Evolutionary conservation across 2,888 invertebrate species (phyloP).

Genomic region (Torymus auratus): DNA sequence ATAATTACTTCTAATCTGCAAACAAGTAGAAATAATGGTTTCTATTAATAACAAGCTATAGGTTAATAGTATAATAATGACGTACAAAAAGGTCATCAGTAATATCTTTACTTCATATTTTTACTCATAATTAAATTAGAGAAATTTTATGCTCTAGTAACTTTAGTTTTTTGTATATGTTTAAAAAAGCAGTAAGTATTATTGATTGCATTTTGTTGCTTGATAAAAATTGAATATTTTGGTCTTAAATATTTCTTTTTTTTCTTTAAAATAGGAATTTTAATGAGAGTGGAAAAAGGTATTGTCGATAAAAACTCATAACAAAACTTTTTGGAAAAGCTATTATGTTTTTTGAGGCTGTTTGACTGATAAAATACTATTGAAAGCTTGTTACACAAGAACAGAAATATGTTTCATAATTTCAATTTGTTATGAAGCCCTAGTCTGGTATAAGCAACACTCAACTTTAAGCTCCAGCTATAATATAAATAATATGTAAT

Average conservation of each 20-base stretch:
- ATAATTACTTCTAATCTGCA: neutral
- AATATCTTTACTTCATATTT: constrained; percentile 9
- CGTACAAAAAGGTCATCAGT: constrained; percentile 22
- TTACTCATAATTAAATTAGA: constrained; percentile 27
- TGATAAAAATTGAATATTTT: no score
- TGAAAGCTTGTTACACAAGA: constrained; percentile 35
- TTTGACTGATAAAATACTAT: neutral
- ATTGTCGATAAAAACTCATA: neutral
- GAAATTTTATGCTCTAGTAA: constrained; percentile 22
- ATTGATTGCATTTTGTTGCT: no score
- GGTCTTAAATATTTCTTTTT: no score
- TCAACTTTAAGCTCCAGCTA: no score
- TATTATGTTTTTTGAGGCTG: neutral
- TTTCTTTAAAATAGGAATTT: no score
- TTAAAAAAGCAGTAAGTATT: neutral
- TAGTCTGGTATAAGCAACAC: neutral
- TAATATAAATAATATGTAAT: no score
- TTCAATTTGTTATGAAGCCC: constrained; percentile 14
- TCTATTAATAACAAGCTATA: neutral
- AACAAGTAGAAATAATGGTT: neutral
- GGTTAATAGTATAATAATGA: neutral
- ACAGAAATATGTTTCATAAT: constrained; percentile 12
- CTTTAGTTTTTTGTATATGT: constrained; percentile 1
- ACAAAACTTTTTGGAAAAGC: neutral
- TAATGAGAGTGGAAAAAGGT: neutral